Evolutionary conservation across 2,888 invertebrate species (phyloP).

Genomic region (Fissipunctia ypsillon): DNA sequence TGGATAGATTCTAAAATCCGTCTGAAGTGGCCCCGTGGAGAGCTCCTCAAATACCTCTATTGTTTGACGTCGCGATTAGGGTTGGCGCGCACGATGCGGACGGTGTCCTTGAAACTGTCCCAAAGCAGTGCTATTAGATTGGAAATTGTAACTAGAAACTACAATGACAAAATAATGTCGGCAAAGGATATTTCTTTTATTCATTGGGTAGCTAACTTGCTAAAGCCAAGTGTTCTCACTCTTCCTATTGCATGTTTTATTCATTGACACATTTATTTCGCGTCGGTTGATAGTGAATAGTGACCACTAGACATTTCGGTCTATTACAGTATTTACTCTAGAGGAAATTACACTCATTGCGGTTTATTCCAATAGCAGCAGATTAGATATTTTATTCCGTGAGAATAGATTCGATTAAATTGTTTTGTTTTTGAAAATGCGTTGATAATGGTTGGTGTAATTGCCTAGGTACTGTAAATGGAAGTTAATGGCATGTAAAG

Average conservation of each 20-base stretch:
- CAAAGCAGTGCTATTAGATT: conserved; percentile 13
- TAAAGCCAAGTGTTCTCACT: conserved; percentile 65
- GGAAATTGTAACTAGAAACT: conserved; percentile 28
- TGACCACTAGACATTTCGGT: conserved; percentile 18
- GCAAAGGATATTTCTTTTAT: conserved; percentile 49
- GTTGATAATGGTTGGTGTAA: background rate
- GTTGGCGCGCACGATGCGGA: conserved; percentile 12
- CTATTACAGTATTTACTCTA: conserved; percentile 35
- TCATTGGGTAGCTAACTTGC: conserved; percentile 38
- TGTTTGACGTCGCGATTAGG: conserved; percentile 45
- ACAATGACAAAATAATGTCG: conserved; percentile 24
- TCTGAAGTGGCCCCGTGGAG: conserved; percentile 74
- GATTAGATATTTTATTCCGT: background rate
- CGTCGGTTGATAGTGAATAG: conserved; percentile 31
- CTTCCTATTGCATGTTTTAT: conserved; percentile 85
- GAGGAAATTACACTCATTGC: conserved; percentile 2
- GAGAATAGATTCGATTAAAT: background rate
- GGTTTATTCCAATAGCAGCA: conserved; percentile 27
- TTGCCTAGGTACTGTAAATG: background rate
- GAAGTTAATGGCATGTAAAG: background rate
- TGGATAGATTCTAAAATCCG: conserved; percentile 68
- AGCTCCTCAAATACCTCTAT: conserved; percentile 74
- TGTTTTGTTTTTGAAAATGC: conserved; percentile 3
- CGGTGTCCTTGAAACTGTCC: conserved; percentile 1
- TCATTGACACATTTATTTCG: conserved; percentile 72